Conservation (phyloP, 2,797 vertebrate genomes). For the Apogon talboti region DNA sequence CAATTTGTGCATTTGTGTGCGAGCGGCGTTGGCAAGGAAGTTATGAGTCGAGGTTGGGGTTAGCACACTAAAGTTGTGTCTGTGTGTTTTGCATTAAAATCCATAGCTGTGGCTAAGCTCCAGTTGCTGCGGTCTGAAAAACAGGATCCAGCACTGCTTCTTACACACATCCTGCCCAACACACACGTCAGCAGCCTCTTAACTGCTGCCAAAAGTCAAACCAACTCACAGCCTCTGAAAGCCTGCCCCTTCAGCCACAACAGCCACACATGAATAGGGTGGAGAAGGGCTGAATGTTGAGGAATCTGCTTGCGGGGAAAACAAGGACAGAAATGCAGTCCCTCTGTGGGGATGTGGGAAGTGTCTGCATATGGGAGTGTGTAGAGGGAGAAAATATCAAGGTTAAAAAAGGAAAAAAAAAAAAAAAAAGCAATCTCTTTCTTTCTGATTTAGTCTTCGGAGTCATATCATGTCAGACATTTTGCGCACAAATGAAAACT, state of each 20-base stretch:
- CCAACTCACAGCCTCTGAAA: conserved; percentile 68
- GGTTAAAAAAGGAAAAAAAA: conserved; percentile 33
- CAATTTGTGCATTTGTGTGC: conserved; percentile 30
- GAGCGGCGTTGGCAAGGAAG: conserved; percentile 41
- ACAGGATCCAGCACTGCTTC: conserved; percentile 80
- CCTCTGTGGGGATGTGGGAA: conserved; percentile 31
- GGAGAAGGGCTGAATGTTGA: conserved; percentile 48
- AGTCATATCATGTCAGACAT: conserved; percentile 27
- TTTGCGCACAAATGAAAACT: conserved; percentile 24
- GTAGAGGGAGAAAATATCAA: conserved; percentile 24
- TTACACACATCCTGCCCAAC: conserved; percentile 82
- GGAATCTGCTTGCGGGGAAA: conserved; percentile 60
- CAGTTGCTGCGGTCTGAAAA: conserved; percentile 77
- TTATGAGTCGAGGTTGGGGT: conserved; percentile 58
- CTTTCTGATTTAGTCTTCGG: conserved; percentile 22
- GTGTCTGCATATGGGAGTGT: conserved; percentile 7
- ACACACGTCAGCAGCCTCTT: conserved; percentile 80
- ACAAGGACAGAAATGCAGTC: conserved; percentile 38
- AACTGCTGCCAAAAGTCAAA: conserved; percentile 77
- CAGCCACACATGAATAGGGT: conserved; percentile 48
- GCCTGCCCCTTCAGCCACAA: conserved; percentile 67
- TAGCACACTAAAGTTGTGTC: conserved; percentile 52
- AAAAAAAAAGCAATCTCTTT: conserved; percentile 15
- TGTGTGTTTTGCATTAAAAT: conserved; percentile 67
- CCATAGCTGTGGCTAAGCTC: conserved; percentile 67